These are phyloP conservation scores for Spheniscus humboldti DNA, from an alignment of 2,797 vertebrate species.

Conservation along the genomic window DNA sequence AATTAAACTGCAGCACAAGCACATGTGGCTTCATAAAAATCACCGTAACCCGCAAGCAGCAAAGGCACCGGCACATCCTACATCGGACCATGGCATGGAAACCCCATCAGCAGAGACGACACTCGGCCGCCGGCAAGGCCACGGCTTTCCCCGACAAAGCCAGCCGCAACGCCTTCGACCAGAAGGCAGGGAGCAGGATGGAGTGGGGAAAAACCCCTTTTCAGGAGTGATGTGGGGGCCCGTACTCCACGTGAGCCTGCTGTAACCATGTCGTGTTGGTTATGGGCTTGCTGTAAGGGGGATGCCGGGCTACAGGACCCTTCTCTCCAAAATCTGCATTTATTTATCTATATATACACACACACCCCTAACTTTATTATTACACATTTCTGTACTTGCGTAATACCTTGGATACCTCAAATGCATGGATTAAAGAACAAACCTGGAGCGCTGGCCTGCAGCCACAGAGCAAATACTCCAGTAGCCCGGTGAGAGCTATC, in stretches of 20 bases:
- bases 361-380: not conserved
- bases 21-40: not conserved
- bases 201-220: not conserved
- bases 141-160: not conserved
- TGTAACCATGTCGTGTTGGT: not conserved
- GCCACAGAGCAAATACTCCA: not conserved
- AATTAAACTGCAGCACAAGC: not conserved
- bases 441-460: not conserved
- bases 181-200: not conserved
- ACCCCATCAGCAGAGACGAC: not conserved
- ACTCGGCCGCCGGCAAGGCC: not conserved
- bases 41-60: not conserved
- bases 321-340: no score
- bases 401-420: not conserved
- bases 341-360: not conserved
- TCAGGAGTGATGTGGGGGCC: not conserved
- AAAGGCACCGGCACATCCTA: not conserved
- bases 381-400: not conserved
- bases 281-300: no score
- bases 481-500: fast-evolving
- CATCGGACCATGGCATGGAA: fast-evolving
- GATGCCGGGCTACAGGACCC: not conserved
- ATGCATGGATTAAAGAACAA: not conserved
- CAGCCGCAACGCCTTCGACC: not conserved
- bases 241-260: fast-evolving